Base-by-base conservation (phyloP, 2,797 vertebrate genomes). In the Ibycter americanus region DNA sequence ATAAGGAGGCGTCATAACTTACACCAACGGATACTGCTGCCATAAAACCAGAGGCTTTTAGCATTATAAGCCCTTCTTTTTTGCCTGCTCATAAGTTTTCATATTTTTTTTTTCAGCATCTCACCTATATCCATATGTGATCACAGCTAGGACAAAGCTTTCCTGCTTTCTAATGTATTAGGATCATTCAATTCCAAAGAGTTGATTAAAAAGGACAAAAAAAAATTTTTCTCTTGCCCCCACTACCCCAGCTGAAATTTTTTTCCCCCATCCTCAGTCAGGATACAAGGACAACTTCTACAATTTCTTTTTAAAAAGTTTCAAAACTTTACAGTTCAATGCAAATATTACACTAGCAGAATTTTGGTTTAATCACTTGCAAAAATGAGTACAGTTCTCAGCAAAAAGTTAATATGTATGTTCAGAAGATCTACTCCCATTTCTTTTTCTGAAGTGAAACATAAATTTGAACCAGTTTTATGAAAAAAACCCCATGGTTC, bases 401-500 rank as follows among this genome's bases (percentile, higher is more conserved):
- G 29, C 15, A 56, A 66, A 15, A 65, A 18, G 7, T 19, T 62
- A 11, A 2, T 19, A 29, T 0, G 0, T 21, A 8, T 40, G 19
- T 83, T 86, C 34, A 58, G 55, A 83, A 61, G 13, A 70, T n/a
- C 18, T 38, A 44, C 7, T 47, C 8, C 11, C 8, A 10, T 27
- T 23, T 31, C 32, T 38, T 34, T 67, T n/a, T 65, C 38, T 6
- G 3, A 54, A 54, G 5, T 18, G 17, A 83, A 88, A 70, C 4
- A 51, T 34, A 67, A 32, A 67, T 38, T 59, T 31, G 16, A 31
- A 49, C n/a, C 9, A 8, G 12, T 65, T 79, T 29, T 31, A 38
- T 47, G 19, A 31, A 82, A n/a, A 58, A 54, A n/a, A 8, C 0
- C 18, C 7, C 26, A 22, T 29, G 4, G 2, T 46, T 58, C 38